These are phyloP conservation scores for Hozukius guyotensis DNA, from an alignment of 2,797 vertebrate species.

Conservation along the genomic window DNA sequence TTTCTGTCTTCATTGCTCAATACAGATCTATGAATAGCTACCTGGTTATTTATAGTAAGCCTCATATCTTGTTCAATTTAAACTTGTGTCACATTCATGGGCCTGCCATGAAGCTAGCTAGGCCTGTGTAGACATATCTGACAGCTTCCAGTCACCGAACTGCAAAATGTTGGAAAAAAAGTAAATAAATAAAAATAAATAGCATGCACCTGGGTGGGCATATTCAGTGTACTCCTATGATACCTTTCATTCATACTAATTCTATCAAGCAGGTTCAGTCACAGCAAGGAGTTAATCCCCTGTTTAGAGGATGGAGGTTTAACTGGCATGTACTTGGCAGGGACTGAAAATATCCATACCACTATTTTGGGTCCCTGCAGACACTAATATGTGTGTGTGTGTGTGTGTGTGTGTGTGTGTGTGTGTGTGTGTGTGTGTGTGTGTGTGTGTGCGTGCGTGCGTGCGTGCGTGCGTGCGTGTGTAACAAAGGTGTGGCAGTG, in stretches of 20 bases:
- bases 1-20: too few species aligned
- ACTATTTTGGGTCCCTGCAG: conserved; percentile 8
- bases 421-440: not conserved
- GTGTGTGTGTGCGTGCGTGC: not conserved
- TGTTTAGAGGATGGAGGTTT: not conserved
- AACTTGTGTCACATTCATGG: not conserved
- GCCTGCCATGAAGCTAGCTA: not conserved
- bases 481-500: conserved; percentile 92
- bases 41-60: too few species aligned
- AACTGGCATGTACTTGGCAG: not conserved
- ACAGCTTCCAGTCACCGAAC: not conserved
- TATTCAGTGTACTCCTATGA: not conserved
- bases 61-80: too few species aligned
- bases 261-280: conserved; percentile 10
- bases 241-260: conserved; percentile 19
- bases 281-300: conserved; percentile 4
- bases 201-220: not conserved
- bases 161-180: not conserved
- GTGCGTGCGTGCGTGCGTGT: not conserved
- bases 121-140: not conserved
- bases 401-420: too few species aligned
- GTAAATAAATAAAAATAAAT: not conserved
- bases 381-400: not conserved
- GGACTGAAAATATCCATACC: not conserved
- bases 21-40: too few species aligned